Evolutionary conservation across 2,888 invertebrate species (phyloP), one percentile per base, ranked within the genome.

Genomic region (Drosophila paracracens): DNA sequence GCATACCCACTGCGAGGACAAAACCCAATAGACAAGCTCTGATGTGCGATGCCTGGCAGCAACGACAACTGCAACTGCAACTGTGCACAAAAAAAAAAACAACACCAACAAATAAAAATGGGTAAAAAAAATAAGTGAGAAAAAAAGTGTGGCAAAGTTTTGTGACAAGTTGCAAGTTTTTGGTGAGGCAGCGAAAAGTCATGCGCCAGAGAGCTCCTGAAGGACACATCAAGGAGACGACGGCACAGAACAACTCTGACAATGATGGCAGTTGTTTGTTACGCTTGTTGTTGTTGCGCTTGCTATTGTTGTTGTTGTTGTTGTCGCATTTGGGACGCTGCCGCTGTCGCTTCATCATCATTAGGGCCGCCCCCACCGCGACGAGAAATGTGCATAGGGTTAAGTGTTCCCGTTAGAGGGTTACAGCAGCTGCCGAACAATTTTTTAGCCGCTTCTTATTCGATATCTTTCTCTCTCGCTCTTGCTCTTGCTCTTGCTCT

Each of bases 181-280:
- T 74, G 67, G 68, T 62, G 87, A 76, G 76, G 76, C 80, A 83
- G 90, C 81, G 63, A 90, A 90, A 90, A 88, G 90, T 90, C 88
- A 90, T 88, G 88, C 90, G 91, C 88, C 81, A 76, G 80, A 84
- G 81, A 83, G 74, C 88, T 91, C 88, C 91, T 92, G 92, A 91
- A 91, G 91, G 91, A 92, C 92, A 86, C 88, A 90, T 91, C 88
- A 91, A 91, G 92, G 91, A 91, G 91, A 91, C 86, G 83, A 46
- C 27, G 56, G 36, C 74, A 65, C 63, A 74, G 46, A 60, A 52
- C 50, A 59, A 52, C 59, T 48, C 72, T 70, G 70, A 74, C 80
- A 74, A 70, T 61, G 84, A 74, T 78, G 78, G 69, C 81, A 83
- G 83, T 83, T 86, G 87, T 71, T 79, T 80, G 77, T 75, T 76